Base-by-base conservation (phyloP, 2,888 invertebrate genomes). In the Belgica antarctica region DNA sequence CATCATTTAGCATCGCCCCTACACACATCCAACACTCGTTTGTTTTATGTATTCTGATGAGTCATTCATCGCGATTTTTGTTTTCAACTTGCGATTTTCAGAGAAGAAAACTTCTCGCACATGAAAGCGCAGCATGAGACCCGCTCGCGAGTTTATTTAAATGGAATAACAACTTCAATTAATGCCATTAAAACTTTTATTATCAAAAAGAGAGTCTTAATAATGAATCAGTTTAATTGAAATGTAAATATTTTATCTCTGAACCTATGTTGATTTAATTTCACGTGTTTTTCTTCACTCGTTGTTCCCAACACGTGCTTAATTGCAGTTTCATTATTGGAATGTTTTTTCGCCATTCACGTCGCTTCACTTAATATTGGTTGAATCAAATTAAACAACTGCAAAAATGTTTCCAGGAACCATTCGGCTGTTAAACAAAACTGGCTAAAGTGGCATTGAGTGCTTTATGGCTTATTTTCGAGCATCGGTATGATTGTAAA, bases 221-320 rank as follows among this genome's bases (percentile, higher is more conserved):
- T 57, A 57, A 68, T 57, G 57, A 68, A 68, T 22, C 25, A 7
- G 15, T 17, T 68, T 68, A 68, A 68, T 68, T 68, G 68, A 68
- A 68, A 68, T 68, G 52, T 68, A 68, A 68, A 68, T 68, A 68
- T 68, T 68, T 57, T 57, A 68, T 57, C 34, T 68, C 52, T 34
- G 25, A 25, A 22, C 19, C 68, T 27, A 59, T 22, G 52, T 22
- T 59, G 25, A 59, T 59, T 12, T 27, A 59, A 59, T 59, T 59
- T 25, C 52, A 31, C 4, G 7, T 7, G 12, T 46, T 46, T 46
- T 46, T 46, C 27, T 19, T 59, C 59, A 25, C 25, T 22, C 3
- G 4, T 27, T 1, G n/a, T n/a, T n/a, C n/a, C 4, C 10, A 59
- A 15, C 59, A 59, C 12, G 59, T 59, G 24, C 25, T 59, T 12